Base-by-base conservation (phyloP, 2,888 invertebrate genomes). In the Oxycera nigricornis region DNA sequence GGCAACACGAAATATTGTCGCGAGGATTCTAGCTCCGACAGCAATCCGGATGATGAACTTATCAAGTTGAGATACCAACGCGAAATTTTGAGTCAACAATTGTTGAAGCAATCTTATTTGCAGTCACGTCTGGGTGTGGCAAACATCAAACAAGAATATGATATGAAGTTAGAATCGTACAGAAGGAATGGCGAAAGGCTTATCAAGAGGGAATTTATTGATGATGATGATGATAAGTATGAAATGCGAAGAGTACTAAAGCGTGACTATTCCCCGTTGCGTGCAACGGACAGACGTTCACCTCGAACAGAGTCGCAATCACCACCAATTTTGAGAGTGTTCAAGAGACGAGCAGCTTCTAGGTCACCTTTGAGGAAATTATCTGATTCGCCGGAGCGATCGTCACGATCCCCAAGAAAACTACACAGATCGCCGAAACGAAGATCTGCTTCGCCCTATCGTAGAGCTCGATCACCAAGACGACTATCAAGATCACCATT, bases 401-500 rank as follows among this genome's bases (percentile, higher is more conserved):
- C 6, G 22, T 24, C 59, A 24, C 11, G 35, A 35, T 62, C 62
- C 17, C 62, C 68, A 9, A 2, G 4, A 30, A 17, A 7, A 39
- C 14, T 41, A 1, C 7, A 3, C 1, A 26, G 20, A 52, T 30
- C 39, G 4, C 35, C 50, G 28, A 68, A 30, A 68, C 50, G 28
- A 28, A 4, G 24, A 17, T 22, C 22, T 28, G 28, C 11, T 2
- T n/a, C n/a, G n/a, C 28, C 9, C 6, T 20, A 17, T 62, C 62
- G n/a, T n/a, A n/a, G n/a, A n/a, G n/a, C n/a, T n/a, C 26, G 50
- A 28, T 68, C 68, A 17, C 50, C 68, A 28, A 50, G 26, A 52
- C 20, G 52, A 55, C n/a, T 39, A 14, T 9, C 9, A 30, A 52
- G 30, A 31, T 52, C 52, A 14, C 70, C 70, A 0, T 50, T 14